A percentile compares a stretch with the other conserved stretches of the same genome.
Evolutionary conservation across 2,797 vertebrate species (phyloP).

Genomic region (Aeoliscus strigatus): DNA sequence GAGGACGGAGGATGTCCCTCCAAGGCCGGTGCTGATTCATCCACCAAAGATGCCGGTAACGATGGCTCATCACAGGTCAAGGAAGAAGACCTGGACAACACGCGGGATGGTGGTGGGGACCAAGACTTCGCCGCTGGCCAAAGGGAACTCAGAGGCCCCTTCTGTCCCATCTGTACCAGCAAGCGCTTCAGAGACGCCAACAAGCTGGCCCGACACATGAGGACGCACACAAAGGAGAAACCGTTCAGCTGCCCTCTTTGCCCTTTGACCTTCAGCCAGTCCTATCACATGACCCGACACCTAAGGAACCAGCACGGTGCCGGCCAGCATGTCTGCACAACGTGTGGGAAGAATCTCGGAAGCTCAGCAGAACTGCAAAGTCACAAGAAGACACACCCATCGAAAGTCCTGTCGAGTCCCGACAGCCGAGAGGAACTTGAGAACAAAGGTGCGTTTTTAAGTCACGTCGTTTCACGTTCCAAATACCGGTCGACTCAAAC

Average conservation of each 20-base stretch:
- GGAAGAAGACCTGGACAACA: slow-evolving; percentile 7
- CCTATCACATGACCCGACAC: slow-evolving; percentile 66
- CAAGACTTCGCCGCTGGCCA: slow-evolving; percentile 11
- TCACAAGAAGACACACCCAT: slow-evolving; percentile 49
- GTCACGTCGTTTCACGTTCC: slow-evolving; percentile 25
- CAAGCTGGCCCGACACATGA: slow-evolving; percentile 63
- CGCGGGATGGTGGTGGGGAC: not conserved
- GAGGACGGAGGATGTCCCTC: not conserved
- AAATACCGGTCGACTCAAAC: not conserved
- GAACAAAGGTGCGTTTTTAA: not conserved
- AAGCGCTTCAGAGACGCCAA: slow-evolving; percentile 40
- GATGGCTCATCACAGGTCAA: not conserved
- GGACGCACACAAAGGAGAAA: slow-evolving; percentile 64
- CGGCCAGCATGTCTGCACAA: slow-evolving; percentile 40
- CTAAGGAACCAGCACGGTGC: slow-evolving; percentile 54
- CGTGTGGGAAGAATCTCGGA: slow-evolving; percentile 36
- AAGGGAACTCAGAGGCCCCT: slow-evolving; percentile 17
- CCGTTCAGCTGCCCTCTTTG: slow-evolving; percentile 58
- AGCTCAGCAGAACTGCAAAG: slow-evolving; percentile 27
- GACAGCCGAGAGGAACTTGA: slow-evolving; percentile 26
- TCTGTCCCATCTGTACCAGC: slow-evolving; percentile 41
- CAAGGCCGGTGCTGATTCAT: not conserved
- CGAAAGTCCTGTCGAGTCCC: slow-evolving; percentile 12
- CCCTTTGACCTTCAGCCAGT: slow-evolving; percentile 46
- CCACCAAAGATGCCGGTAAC: not conserved